These are phyloP conservation scores for Melanotaenia pygmaea DNA, from an alignment of 2,797 vertebrate species.

Conservation along the genomic window DNA sequence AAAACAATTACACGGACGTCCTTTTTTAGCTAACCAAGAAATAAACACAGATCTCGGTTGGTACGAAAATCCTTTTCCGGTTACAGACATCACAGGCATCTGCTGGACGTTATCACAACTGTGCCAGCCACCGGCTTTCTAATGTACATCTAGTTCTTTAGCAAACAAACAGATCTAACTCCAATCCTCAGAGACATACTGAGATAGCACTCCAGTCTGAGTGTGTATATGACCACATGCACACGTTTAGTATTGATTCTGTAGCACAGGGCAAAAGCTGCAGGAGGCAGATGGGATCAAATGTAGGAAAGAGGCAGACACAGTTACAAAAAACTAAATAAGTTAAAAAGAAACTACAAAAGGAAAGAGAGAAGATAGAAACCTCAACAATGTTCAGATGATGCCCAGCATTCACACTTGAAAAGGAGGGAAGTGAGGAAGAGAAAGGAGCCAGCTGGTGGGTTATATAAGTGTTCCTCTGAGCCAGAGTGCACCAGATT, in stretches of 20 bases:
- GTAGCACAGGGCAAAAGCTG: slow-evolving; percentile 31
- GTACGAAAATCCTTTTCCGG: slow-evolving; percentile 30
- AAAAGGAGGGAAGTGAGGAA: slow-evolving; percentile 42
- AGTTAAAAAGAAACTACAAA: slow-evolving; percentile 5
- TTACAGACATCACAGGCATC: slow-evolving; percentile 34
- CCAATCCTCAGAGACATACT: slow-evolving; percentile 23
- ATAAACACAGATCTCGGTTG: neutral
- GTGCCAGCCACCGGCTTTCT: slow-evolving; percentile 17
- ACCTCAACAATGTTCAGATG: slow-evolving; percentile 47
- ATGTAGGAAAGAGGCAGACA: neutral
- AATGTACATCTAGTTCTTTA: slow-evolving; percentile 36
- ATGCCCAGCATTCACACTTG: slow-evolving; percentile 51
- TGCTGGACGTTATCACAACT: slow-evolving; percentile 22
- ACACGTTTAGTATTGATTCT: slow-evolving; percentile 33
- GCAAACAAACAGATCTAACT: slow-evolving; percentile 13
- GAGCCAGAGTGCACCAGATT: slow-evolving; percentile 48
- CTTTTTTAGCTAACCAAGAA: neutral
- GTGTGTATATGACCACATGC: neutral
- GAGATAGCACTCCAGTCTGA: slow-evolving; percentile 24
- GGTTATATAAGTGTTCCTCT: slow-evolving; percentile 73
- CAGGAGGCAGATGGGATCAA: slow-evolving; percentile 27
- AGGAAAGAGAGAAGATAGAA: slow-evolving; percentile 17
- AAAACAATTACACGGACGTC: neutral
- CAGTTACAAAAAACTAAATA: neutral
- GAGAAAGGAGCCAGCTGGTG: slow-evolving; percentile 72